These are phyloP conservation scores for Pteropus alecto DNA, from an alignment of 2,113 vertebrate genomes.

Conservation along the genomic window DNA sequence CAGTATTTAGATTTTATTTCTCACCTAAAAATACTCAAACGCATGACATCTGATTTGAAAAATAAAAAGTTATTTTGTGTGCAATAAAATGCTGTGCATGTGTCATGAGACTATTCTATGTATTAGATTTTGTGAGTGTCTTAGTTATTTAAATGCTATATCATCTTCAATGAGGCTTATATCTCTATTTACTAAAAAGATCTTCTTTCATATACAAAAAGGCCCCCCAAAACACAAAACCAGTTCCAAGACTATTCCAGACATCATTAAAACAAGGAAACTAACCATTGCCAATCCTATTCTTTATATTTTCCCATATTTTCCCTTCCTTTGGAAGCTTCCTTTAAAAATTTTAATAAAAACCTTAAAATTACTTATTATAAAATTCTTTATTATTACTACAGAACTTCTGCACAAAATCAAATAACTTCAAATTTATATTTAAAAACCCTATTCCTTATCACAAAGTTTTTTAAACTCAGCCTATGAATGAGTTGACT, in stretches of 20 bases:
- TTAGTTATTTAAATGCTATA: constrained; percentile 1
- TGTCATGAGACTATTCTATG: background rate
- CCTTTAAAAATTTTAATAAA: background rate
- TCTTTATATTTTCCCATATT: background rate
- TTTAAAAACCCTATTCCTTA: background rate
- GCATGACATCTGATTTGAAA: background rate
- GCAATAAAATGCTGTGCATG: constrained; percentile 12
- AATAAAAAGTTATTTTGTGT: background rate
- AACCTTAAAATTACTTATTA: background rate
- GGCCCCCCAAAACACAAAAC: background rate
- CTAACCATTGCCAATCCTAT: background rate
- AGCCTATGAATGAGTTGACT: background rate
- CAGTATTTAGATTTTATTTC: background rate
- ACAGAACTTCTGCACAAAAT: background rate
- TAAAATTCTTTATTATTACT: background rate
- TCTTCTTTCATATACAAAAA: background rate
- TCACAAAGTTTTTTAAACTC: constrained; percentile 20
- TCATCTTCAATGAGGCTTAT: background rate
- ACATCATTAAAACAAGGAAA: background rate
- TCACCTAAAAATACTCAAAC: background rate
- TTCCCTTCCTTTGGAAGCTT: background rate
- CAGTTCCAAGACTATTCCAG: background rate
- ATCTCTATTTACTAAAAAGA: background rate
- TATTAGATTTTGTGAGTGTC: background rate
- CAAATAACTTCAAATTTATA: constrained; percentile 15